Percentiles rank a stretch among this genome's conserved stretches.
Conservation (phyloP, 2,113 vertebrate species). For the Physeter macrocephalus region DNA sequence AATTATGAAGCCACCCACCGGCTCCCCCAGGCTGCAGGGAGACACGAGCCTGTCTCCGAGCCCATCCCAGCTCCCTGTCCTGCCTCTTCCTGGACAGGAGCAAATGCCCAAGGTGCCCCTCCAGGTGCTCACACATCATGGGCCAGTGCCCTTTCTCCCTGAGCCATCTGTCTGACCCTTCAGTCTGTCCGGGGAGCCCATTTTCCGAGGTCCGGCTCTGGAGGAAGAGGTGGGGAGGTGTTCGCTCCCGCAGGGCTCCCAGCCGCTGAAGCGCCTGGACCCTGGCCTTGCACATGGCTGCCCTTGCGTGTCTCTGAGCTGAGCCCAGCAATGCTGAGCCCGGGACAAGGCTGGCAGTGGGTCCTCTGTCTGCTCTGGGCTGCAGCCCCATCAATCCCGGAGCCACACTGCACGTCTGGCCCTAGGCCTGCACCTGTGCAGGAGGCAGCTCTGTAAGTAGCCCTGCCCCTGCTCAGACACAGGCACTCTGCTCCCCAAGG, state of each 20-base stretch:
- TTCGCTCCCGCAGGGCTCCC: neutral
- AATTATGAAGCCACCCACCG: neutral
- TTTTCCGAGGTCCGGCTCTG: fast-evolving
- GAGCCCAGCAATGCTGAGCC: neutral
- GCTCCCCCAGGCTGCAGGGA: neutral
- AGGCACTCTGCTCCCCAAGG: fast-evolving
- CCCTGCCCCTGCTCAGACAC: fast-evolving
- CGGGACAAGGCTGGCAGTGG: fast-evolving
- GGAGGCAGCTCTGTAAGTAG: fast-evolving
- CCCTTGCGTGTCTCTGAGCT: neutral
- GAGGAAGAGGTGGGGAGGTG: fast-evolving
- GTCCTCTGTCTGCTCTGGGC: too few relatives aligned
- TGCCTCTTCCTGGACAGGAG: too few relatives aligned
- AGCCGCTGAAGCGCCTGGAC: neutral
- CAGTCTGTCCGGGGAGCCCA: neutral
- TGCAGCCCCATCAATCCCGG: fast-evolving
- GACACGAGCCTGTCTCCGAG: fast-evolving
- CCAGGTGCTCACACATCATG: fast-evolving
- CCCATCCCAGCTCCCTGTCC: neutral
- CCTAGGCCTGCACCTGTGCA: neutral
- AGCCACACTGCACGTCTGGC: neutral
- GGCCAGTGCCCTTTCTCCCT: neutral
- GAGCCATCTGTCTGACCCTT: neutral
- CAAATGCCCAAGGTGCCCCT: fast-evolving
- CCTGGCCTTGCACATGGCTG: fast-evolving